Base-by-base conservation (phyloP, 2,888 invertebrate species). In the Nymphalis c-album region DNA sequence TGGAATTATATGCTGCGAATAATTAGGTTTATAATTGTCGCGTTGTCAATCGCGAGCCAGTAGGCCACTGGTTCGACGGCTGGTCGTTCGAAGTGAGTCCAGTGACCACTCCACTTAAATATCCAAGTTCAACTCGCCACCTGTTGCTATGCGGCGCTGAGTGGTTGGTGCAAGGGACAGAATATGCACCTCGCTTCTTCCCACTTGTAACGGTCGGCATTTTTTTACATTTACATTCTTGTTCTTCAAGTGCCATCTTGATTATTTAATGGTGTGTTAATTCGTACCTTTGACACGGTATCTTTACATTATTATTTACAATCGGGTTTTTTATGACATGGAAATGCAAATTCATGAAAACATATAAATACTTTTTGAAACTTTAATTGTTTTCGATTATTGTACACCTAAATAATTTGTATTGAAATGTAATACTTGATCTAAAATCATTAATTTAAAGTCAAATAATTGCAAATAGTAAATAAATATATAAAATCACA, bases 81-180 rank as follows among this genome's bases (percentile, higher is more conserved):
- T 31, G 35, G 16, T 31, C 10, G 10, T 26, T 53, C 17, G 50
- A 18, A 61, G 16, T n/a, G 58, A 26, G 50, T 57, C 58, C 18
- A 62, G 62, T 62, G 62, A 46, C 59, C 63, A 59, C 46, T 59
- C 51, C 63, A n/a, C 55, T 57, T 58, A 63, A 60, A 60, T 53
- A 55, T 40, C 40, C 60, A 60, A 68, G 63, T 60, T 31, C 67
- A 53, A 61, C n/a, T 35, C 40, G n/a, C 47, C 68, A 68, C 68
- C 68, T 68, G 68, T 68, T 68, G 63, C 60, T 64, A 47, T 7
- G 53, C 47, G 46, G 47, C 26, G 62, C 45, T 35, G n/a, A n/a
- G 22, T 18, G 45, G 40, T 40, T 57, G 55, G 60, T 45, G 47
- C 60, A 60, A 68, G 60, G 18, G 35, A 40, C 18, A 57, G 35